phyloP scores from a whole-genome alignment of 2,113 vertebrate genomes.

The Myodes glareolus region DNA sequence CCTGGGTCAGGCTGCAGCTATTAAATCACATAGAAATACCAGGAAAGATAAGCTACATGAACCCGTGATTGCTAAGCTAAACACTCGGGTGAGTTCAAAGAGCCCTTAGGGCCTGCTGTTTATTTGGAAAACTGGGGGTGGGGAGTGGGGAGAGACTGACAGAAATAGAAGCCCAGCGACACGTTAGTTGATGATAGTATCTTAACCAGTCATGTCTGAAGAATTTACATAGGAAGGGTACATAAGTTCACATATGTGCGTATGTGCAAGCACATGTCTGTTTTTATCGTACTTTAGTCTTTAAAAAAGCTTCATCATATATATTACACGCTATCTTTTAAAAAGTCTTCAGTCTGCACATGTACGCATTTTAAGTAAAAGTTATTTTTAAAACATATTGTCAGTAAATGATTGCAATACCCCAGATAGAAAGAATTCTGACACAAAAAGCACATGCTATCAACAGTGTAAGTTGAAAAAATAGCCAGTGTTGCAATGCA shows the following conservation, averaged over 20 bases:
- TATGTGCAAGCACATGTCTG: neutral
- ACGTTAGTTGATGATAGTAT: slow-evolving; percentile 67
- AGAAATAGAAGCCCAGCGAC: slow-evolving; percentile 53
- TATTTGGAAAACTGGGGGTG: slow-evolving; percentile 71
- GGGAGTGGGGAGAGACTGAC: neutral
- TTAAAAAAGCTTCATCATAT: neutral
- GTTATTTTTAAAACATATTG: slow-evolving; percentile 3
- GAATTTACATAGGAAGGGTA: slow-evolving; percentile 39
- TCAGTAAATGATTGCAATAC: slow-evolving; percentile 10
- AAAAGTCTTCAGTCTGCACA: neutral
- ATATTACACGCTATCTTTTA: neutral
- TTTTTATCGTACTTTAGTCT: neutral
- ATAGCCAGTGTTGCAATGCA: neutral
- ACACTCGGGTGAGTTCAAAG: slow-evolving; percentile 76
- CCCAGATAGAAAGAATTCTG: slow-evolving; percentile 28
- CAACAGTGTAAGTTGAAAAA: slow-evolving; percentile 23
- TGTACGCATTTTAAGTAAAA: slow-evolving; percentile 48
- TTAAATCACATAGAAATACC: slow-evolving; percentile 77
- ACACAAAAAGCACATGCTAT: neutral
- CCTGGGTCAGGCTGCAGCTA: slow-evolving; percentile 68
- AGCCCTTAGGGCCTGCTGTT: slow-evolving; percentile 70
- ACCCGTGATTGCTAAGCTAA: slow-evolving; percentile 73
- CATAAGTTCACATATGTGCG: neutral
- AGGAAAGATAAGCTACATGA: slow-evolving; percentile 78
- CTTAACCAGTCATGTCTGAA: slow-evolving; percentile 38